Base-by-base conservation (phyloP, 2,797 vertebrate species). In the Leptodactylus fallax region DNA sequence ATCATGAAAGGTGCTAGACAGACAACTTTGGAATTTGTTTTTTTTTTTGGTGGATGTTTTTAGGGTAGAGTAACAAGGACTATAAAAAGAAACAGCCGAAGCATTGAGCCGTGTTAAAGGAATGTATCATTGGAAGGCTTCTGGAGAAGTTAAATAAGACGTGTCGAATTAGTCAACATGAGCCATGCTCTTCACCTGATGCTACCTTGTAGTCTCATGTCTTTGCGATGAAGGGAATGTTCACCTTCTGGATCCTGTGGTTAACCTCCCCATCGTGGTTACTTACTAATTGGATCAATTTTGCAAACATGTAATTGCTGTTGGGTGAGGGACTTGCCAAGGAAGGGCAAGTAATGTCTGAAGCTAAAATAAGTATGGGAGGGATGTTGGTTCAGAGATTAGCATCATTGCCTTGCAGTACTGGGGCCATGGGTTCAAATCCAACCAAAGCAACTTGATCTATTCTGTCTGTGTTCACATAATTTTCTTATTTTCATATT, bases 1-100 rank as follows among this genome's bases (percentile, higher is more conserved):
- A 83, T 79, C 53, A 7, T 79, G 85, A 86, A 86, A 87, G 85
- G 88, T 74, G 88, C 85, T 83, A 86, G 80, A 83, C 88, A 89
- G 88, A 86, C 71, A 74, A 79, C 45, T 6, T 13, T 25, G 79
- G 78, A 86, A 86, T 86, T 25, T 86, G 49, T 49, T 78, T 58
- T 78, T 89, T n/a, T 11, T 71, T 36, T 36, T 36, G 36, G 36
- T 60, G 36, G 27, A 85, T 81, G 45, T 86, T 85, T 89, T 89
- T 16, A 58, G 69, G 47, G 45, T 85, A 63, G 49, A 76, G 87
- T 89, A 89, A 85, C 69, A 78, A 55, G 11, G 36, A 21, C 84
- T 86, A 86, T 86, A 86, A 79, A 89, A 79, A 61, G 63, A 49
- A 84, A 79, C 69, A 67, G 71, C 69, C 53, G 74, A 60, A 85